Conservation (phyloP, 92 coral and sea anemone genomes). For the Zoanthus solanderi region DNA sequence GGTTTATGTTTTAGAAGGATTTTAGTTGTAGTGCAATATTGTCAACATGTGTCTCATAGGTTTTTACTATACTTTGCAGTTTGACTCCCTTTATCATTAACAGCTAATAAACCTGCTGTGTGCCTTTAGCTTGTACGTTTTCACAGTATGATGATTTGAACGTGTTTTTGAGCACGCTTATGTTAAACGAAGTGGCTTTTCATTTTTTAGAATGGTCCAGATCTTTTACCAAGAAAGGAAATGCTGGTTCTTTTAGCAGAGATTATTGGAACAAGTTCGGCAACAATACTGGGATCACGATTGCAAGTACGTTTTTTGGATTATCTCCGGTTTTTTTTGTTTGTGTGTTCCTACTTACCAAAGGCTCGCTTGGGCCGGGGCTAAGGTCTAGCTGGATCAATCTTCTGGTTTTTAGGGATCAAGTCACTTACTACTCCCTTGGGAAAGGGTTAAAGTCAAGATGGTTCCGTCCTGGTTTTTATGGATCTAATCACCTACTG, state of each 20-base stretch:
- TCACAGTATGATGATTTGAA: not conserved
- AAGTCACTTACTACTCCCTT: too few species aligned
- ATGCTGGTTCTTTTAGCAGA: slow-evolving; percentile 82
- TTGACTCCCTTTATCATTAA: too few species aligned
- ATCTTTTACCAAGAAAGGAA: slow-evolving; percentile 85
- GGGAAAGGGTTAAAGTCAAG: too few species aligned
- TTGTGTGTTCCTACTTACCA: not conserved
- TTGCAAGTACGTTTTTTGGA: slow-evolving; percentile 72
- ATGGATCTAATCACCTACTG: too few species aligned
- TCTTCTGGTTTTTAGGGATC: too few species aligned
- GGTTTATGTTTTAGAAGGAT: too few species aligned
- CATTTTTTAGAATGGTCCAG: slow-evolving; percentile 85
- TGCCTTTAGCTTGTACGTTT: too few species aligned
- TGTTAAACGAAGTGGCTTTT: not conserved
- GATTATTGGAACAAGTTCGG: slow-evolving; percentile 83
- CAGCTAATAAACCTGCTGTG: too few species aligned
- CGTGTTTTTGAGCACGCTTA: not conserved
- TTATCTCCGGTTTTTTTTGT: not conserved
- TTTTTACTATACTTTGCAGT: too few species aligned
- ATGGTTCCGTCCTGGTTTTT: too few species aligned
- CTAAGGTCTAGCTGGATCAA: not conserved
- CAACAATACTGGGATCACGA: slow-evolving; percentile 82
- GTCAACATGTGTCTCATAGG: too few species aligned
- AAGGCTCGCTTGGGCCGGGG: not conserved
- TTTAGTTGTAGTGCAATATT: too few species aligned